Evolutionary conservation across 2,888 invertebrate species (phyloP).

Genomic region (Norana najaformis): DNA sequence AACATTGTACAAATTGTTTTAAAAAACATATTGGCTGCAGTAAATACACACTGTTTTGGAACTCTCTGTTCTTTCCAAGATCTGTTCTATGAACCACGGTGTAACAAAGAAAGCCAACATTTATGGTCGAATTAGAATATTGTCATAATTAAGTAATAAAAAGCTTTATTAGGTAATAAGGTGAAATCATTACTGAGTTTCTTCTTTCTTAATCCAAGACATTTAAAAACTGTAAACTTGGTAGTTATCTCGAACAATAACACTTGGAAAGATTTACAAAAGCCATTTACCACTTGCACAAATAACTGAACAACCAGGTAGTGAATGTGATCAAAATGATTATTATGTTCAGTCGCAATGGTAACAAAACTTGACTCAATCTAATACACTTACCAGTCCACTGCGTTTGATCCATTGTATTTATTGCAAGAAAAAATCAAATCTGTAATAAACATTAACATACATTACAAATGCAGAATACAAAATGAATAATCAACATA

Average conservation of each 20-base stretch:
- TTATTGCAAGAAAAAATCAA: constrained; percentile 13
- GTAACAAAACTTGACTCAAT: too few species aligned
- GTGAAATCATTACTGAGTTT: too few species aligned
- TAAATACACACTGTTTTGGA: too few species aligned
- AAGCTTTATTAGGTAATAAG: too few species aligned
- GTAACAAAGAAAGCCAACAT: too few species aligned
- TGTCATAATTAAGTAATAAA: too few species aligned
- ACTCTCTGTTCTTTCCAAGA: too few species aligned
- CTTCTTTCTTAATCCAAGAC: not conserved
- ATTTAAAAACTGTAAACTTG: not conserved
- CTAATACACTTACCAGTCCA: constrained; percentile 13
- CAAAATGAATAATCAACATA: not conserved
- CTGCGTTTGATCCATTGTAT: constrained; percentile 13
- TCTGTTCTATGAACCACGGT: too few species aligned
- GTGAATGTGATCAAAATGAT: not conserved
- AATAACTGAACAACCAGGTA: not conserved
- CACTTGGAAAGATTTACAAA: not conserved
- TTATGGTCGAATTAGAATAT: too few species aligned
- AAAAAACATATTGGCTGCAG: too few species aligned
- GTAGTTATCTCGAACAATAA: not conserved
- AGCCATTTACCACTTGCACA: too few species aligned
- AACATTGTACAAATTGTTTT: too few species aligned
- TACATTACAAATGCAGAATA: not conserved
- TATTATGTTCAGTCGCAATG: not conserved
- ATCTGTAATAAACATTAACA: not conserved